Evolutionary conservation across 1,140 invertebrate genomes (phyloP), one percentile per base, ranked within the genome.

Genomic region (Eulimnadia texana): DNA sequence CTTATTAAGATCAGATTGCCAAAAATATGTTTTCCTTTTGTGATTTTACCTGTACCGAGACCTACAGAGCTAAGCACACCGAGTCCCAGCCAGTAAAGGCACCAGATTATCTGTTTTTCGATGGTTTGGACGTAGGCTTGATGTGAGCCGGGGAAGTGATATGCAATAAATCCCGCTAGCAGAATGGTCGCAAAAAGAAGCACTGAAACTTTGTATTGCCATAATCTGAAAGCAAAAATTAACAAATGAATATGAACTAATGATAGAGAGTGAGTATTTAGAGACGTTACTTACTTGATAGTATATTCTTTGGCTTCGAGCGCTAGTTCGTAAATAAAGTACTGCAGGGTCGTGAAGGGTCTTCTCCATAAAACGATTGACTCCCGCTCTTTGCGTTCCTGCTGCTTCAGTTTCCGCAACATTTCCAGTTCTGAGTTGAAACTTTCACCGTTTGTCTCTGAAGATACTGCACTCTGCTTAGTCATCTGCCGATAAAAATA

Each of bases 61-160:
- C 97, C 96, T 52, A 99, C 92, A 10, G 93, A 98, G 23, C 94
- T 98, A 56, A 98, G 79, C 20, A 99, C 85, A 29, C 96, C 96
- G 53, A 99, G 79, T 11, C 92, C 85, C 63, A 95, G 77, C 96
- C 96, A 99, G 78, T 96, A 98, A 9, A 82, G 68, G 76, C 84
- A 90, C 86, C 90, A 94, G 29, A 79, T 63, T 23, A 78, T 63
- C 63, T 73, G 70, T 67, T 76, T 79, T 63, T 75, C 71, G 22
- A 54, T 23, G 28, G 27, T 23, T 13, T 51, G 24, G n/a, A 51
- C 42, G 33, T 22, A 29, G 23, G 25, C 25, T 47, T 61, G 60
- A 16, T 61, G 60, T 33, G 60, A 23, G 27, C 60, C 60, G 23
- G 60, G 60, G 22, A 29, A 53, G 16, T 61, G 60, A 54, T 61